Percentiles rank a stretch among this genome's conserved stretches.
Conservation (phyloP, 2,113 vertebrate species). For the Myxocyprinus asiaticus region DNA sequence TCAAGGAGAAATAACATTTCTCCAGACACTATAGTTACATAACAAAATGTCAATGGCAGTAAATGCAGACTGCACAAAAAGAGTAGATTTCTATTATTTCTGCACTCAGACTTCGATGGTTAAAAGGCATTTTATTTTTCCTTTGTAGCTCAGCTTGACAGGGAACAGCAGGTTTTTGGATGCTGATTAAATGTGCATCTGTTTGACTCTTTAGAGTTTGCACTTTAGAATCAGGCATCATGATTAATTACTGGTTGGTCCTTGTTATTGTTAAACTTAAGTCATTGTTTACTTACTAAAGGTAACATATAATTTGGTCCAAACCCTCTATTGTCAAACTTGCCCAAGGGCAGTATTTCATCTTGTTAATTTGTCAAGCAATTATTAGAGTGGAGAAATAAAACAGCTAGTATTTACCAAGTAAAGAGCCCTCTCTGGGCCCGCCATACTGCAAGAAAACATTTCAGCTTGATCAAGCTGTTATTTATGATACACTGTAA, state of each 20-base stretch:
- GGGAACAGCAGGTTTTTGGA: background rate
- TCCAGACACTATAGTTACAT: background rate
- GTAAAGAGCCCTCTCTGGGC: background rate
- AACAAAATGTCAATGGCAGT: background rate
- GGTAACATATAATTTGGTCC: background rate
- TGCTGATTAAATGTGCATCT: background rate
- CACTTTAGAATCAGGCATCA: background rate
- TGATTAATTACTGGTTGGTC: background rate
- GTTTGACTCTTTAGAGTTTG: background rate
- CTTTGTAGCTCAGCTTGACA: background rate
- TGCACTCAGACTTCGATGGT: background rate
- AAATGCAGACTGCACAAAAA: background rate
- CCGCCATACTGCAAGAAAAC: background rate
- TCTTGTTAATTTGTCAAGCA: background rate
- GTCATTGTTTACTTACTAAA: conserved; percentile 1
- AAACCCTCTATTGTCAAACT: background rate
- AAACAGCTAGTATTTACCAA: background rate
- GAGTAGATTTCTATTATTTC: background rate
- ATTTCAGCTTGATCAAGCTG: background rate
- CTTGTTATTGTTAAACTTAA: background rate
- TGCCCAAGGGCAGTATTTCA: background rate
- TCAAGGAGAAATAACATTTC: background rate
- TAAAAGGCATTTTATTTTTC: background rate
- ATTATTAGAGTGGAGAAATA: background rate
- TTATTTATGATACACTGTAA: background rate